Percentiles rank a stretch among this genome's conserved stretches.
Evolutionary conservation across 2,113 vertebrate species (phyloP).

Genomic region (Grallaria varia): DNA sequence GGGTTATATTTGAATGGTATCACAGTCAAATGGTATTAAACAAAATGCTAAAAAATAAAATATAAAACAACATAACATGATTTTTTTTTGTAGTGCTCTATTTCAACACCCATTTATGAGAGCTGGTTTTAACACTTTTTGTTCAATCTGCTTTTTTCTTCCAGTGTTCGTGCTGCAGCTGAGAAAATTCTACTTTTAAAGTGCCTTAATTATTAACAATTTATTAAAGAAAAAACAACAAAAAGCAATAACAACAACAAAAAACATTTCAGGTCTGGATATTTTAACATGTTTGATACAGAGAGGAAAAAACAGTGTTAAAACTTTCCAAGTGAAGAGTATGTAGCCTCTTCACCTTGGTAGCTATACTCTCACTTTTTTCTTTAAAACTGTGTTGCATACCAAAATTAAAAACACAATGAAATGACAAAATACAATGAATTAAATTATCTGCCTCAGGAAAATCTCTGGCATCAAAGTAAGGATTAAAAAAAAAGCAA

Average conservation of each 20-base stretch:
- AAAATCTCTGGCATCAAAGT: not conserved
- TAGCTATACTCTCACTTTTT: not conserved
- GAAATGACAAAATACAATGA: not conserved
- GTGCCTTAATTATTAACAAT: not conserved
- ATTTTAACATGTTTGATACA: not conserved
- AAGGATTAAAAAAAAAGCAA: not conserved
- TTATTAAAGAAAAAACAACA: not conserved
- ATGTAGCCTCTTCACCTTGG: not conserved
- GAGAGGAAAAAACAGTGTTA: not conserved
- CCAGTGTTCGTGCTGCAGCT: not conserved
- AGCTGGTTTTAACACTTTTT: not conserved
- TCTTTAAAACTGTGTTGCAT: not conserved
- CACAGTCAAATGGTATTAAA: not conserved
- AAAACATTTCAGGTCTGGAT: not conserved
- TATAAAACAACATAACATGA: not conserved
- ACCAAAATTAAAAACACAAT: not conserved
- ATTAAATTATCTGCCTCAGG: not conserved
- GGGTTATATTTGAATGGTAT: not conserved
- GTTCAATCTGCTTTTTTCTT: not conserved
- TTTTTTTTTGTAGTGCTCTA: not conserved
- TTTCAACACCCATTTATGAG: not conserved
- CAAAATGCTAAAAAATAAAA: not conserved
- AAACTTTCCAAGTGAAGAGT: not conserved
- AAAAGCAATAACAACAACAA: not conserved
- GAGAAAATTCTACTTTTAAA: not conserved